Evolutionary conservation across 2,113 vertebrate species (phyloP).

Genomic region (Eptesicus fuscus): DNA sequence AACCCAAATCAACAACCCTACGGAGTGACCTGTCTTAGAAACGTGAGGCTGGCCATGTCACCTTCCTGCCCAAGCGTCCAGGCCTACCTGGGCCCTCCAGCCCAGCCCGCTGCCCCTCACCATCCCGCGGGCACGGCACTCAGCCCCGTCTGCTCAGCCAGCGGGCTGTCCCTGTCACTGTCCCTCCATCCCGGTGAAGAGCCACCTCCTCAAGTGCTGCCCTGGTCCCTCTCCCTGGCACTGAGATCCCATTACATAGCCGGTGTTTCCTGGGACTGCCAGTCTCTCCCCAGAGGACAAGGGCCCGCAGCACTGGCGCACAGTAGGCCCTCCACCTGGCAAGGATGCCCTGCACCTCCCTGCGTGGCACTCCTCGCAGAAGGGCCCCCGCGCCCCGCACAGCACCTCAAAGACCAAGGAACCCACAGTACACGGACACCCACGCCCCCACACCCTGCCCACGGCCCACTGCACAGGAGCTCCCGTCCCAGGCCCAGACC

Average conservation of each 20-base stretch:
- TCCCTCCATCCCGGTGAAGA: neutral
- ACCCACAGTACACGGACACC: neutral
- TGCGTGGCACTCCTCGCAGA: neutral
- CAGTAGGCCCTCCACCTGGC: too few species aligned
- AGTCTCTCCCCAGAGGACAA: neutral
- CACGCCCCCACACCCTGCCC: too few species aligned
- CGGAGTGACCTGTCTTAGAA: neutral
- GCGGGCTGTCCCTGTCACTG: too few species aligned
- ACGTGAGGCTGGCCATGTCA: too few species aligned
- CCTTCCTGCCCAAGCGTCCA: neutral
- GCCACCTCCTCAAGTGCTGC: neutral
- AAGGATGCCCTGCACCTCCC: too few species aligned
- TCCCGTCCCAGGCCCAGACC: neutral
- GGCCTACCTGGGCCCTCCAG: too few species aligned
- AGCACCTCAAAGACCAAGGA: neutral
- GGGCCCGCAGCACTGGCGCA: too few species aligned
- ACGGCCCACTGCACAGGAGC: too few species aligned
- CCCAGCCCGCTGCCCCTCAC: too few species aligned
- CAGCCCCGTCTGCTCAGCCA: too few species aligned
- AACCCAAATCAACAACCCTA: rapidly evolving
- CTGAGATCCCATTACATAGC: neutral
- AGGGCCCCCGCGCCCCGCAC: neutral
- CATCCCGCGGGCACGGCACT: too few species aligned
- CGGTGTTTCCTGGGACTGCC: neutral
- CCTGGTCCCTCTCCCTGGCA: neutral